Percentiles rank a stretch among this genome's conserved stretches.
phyloP scores from a whole-genome alignment of 2,888 invertebrate species.

The Stegana nigrithorax region DNA sequence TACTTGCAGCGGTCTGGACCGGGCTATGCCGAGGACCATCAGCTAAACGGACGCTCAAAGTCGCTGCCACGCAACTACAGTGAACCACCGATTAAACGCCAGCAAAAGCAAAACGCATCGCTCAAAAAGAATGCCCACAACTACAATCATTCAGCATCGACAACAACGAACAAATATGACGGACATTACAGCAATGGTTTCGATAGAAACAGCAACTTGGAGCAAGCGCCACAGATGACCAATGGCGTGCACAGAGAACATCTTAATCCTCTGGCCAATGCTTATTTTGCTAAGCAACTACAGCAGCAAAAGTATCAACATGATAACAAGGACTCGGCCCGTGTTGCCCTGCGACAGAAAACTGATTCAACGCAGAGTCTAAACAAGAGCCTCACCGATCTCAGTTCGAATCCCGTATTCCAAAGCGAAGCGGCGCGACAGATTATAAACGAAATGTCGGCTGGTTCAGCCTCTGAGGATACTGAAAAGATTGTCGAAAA shows the following conservation, averaged over 20 bases:
- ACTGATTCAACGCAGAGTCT: constrained; percentile 68
- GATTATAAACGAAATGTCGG: constrained; percentile 84
- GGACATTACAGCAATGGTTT: constrained; percentile 51
- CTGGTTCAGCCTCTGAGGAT: constrained; percentile 69
- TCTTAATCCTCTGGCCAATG: constrained; percentile 61
- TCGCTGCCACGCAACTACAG: constrained; percentile 71
- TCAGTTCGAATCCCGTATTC: constrained; percentile 81
- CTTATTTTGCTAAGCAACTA: constrained; percentile 62
- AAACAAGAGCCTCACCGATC: constrained; percentile 69
- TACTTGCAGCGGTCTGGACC: constrained; percentile 30
- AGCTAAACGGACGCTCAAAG: constrained; percentile 68
- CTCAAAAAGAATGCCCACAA: constrained; percentile 48
- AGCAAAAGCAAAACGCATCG: constrained; percentile 46
- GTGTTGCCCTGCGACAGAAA: constrained; percentile 61
- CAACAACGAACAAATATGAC: constrained; percentile 38
- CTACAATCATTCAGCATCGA: constrained; percentile 19
- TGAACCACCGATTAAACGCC: constrained; percentile 55
- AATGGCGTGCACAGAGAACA: constrained; percentile 57
- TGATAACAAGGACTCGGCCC: constrained; percentile 53
- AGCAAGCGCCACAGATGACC: constrained; percentile 49
- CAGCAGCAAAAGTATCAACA: constrained; percentile 52
- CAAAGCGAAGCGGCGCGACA: constrained; percentile 88
- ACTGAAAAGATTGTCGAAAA: constrained; percentile 66
- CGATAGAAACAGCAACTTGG: constrained; percentile 65
- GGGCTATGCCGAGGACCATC: constrained; percentile 55